Evolutionary conservation across 2,888 invertebrate species (phyloP).

Genomic region (Cryptops parisi): DNA sequence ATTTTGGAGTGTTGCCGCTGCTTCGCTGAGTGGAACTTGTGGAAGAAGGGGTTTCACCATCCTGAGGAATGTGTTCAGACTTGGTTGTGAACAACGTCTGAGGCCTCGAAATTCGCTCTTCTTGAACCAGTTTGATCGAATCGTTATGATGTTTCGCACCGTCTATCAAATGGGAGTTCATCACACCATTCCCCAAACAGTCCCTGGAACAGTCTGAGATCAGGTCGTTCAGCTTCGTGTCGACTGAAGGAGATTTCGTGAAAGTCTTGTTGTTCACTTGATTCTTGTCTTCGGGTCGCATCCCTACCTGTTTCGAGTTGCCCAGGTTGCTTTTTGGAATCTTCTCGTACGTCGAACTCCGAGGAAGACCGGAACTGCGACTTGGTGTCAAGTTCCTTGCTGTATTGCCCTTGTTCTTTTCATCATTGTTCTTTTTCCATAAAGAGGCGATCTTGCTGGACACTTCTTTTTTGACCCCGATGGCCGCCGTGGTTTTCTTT

Average conservation of each 20-base stretch:
- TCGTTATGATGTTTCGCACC: not conserved
- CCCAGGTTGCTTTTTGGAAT: constrained; percentile 24
- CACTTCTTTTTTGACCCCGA: constrained; percentile 39
- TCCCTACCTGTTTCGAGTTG: constrained; percentile 26
- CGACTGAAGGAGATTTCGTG: constrained; percentile 8
- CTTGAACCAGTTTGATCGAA: not conserved
- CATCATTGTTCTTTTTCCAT: constrained; percentile 58
- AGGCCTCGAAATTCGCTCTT: not conserved
- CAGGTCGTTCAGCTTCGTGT: not conserved
- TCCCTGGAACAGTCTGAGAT: too few relatives aligned
- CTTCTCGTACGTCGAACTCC: constrained; percentile 33
- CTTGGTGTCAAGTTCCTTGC: not conserved
- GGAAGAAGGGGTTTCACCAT: not conserved
- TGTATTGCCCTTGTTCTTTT: not conserved
- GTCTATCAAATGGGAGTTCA: not conserved
- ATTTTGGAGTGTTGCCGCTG: constrained; percentile 4
- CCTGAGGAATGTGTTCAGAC: not conserved
- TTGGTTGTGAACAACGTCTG: not conserved
- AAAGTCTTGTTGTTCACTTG: constrained; percentile 14
- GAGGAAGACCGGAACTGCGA: not conserved
- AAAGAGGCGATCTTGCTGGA: constrained; percentile 64
- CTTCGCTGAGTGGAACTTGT: not conserved
- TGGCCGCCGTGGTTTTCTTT: constrained; percentile 12
- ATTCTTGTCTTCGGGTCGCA: constrained; percentile 10
- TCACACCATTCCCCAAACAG: not conserved